A percentile compares a stretch with the other conserved stretches of the same genome.
phyloP scores from a whole-genome alignment of 2,797 vertebrate genomes.

The Catharus ustulatus region DNA sequence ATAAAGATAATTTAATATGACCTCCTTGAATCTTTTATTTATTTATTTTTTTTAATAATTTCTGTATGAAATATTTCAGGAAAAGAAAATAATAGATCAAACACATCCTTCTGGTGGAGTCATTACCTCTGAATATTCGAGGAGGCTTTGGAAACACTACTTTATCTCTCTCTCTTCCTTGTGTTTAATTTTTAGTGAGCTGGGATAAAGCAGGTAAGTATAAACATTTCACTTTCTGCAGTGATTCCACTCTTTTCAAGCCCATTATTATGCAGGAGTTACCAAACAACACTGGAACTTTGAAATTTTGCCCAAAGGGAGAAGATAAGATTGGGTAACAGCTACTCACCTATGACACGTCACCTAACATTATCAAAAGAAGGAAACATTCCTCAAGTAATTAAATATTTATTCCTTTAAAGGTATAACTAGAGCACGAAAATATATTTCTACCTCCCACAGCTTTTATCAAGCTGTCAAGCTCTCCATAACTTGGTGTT shows the following conservation, averaged over 20 bases:
- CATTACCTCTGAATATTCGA: constrained; percentile 1
- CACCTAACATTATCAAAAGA: background rate
- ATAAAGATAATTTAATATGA: background rate
- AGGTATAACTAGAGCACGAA: constrained; percentile 12
- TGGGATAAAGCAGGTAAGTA: background rate
- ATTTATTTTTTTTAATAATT: background rate
- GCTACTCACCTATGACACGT: background rate
- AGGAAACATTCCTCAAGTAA: background rate
- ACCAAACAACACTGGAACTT: background rate
- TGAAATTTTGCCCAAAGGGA: background rate
- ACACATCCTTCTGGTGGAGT: background rate
- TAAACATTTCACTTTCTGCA: background rate
- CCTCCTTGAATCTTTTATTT: background rate
- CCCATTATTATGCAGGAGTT: background rate
- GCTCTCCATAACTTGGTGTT: constrained; percentile 15
- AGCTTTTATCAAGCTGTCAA: constrained; percentile 60
- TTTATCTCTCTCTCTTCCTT: background rate
- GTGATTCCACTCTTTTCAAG: background rate
- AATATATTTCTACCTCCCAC: constrained; percentile 39
- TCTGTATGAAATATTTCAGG: background rate
- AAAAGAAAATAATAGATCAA: background rate
- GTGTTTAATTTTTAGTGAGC: background rate
- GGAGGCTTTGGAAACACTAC: background rate
- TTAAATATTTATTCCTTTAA: constrained; percentile 48
- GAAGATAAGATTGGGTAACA: background rate